Evolutionary conservation across 2,888 invertebrate species (phyloP), one percentile per base, ranked within the genome.

Genomic region (Phyllotreta cruciferae): DNA sequence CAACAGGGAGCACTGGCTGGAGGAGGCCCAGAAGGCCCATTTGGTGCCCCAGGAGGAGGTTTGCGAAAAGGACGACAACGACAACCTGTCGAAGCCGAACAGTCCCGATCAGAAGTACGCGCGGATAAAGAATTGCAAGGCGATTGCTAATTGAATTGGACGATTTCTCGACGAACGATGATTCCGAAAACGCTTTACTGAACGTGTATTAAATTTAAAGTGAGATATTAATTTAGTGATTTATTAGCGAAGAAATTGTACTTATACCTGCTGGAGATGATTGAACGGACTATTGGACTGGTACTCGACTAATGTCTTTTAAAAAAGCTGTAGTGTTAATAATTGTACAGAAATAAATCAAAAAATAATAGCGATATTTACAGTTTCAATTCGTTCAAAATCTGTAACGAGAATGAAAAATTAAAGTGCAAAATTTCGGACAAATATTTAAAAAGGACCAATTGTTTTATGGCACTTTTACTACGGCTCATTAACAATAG

Each of bases 1-100:
- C 74, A 96, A 96, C 80, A 88, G 93, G 62, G 84, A 85, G 39
- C 91, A 94, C 76, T 96, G 96, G 96, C 84, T 93, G 73, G 88
- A 90, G 63, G 83, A 64, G 42, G 64, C 64, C 34, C 61, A 64
- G 47, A 58, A 54, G 10, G 64, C 64, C 7, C 64, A 64, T 39
- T 47, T 62, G 13, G 56, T 64, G 7, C 64, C 64, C 10, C 60
- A 63, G 8, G 53, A 42, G 41, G 56, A 58, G 6, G 56, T 60
- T 5, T 68, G 65, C 41, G 71, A 73, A 38, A 74, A 74, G 65
- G 78, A 79, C 66, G 74, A 75, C 49, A 80, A 80, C 60, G 79
- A 79, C 64, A 79, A 79, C 61, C 62, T 77, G 11, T 71, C 77
- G 38, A 78, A 77, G 66, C 72, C 74, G 7, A 73, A 70, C 42